Evolutionary conservation across 2,888 invertebrate species (phyloP), one percentile per base, ranked within the genome.

Genomic region (Polydrusus cervinus): DNA sequence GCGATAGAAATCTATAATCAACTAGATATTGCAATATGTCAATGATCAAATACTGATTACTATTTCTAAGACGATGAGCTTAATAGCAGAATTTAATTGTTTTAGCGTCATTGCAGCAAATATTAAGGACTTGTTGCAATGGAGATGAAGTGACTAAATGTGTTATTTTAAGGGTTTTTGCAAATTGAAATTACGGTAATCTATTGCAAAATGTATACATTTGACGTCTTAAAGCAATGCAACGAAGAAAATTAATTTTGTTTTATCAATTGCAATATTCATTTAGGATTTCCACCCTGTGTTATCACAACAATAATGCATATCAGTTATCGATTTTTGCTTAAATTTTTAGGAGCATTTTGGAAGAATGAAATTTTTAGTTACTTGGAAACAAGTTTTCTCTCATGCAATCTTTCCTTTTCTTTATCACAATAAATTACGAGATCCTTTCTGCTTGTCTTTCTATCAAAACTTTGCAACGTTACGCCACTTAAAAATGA

Each of bases 51-150:
- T 55, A 14, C n/a, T 14, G 11, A 55, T 55, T 55, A n/a, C 25
- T 55, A 30, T 30, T 30, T 1, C 30, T 14, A 30, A 34, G 55
- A 34, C 9, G 55, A 13, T n/a, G n/a, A 34, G 8, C 14, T 34
- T 55, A 55, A 55, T 55, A 34, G 5, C 14, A 34, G 14, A 55
- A 55, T 55, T 34, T 14, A 55, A 55, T 55, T 55, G 14, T 55
- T 55, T 55, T 1, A 53, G 9, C 34, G 34, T 7, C n/a, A 55
- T 0, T 55, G 14, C 14, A 34, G 20, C 51, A 11, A 51, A 14
- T 6, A 47, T 47, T 47, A 47, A 7, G 30, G 10, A 34, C 34
- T 34, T 43, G 43, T 43, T 3, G n/a, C 3, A 13, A 40, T 40
- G n/a, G n/a, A n/a, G n/a, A n/a, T n/a, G n/a, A n/a, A n/a, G n/a